These are phyloP conservation scores for Xylocampa areola DNA, from an alignment of 2,888 invertebrate species.

Conservation along the genomic window DNA sequence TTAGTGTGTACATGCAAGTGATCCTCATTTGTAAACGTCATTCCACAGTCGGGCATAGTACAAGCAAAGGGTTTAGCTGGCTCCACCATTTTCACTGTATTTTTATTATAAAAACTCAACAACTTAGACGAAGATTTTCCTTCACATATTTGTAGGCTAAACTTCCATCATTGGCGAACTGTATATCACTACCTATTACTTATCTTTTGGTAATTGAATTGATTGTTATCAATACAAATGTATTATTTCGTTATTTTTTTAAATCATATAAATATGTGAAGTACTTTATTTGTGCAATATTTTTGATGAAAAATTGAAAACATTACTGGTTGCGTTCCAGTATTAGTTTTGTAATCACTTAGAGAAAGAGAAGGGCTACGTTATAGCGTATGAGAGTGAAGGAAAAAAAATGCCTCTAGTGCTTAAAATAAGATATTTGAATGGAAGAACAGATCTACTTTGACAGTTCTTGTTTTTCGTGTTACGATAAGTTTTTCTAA, in stretches of 20 bases:
- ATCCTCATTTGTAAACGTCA: slow-evolving; percentile 95
- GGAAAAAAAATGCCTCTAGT: slow-evolving; percentile 10
- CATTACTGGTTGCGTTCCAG: slow-evolving; percentile 20
- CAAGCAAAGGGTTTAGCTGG: slow-evolving; percentile 93
- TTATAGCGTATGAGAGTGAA: background rate
- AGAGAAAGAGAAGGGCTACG: slow-evolving; percentile 8
- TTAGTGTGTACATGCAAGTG: slow-evolving; percentile 94
- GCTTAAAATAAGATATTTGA: background rate
- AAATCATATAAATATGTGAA: no score
- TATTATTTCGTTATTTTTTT: no score
- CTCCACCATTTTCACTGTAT: slow-evolving; percentile 78
- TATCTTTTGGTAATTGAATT: no score
- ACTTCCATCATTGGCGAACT: background rate
- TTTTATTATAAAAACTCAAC: background rate
- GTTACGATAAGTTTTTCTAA: slow-evolving; percentile 2
- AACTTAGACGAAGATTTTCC: background rate
- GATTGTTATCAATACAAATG: no score
- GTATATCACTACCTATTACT: no score
- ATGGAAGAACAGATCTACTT: background rate
- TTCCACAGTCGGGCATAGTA: slow-evolving; percentile 91
- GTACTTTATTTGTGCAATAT: no score
- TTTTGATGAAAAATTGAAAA: no score
- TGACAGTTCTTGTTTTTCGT: slow-evolving; percentile 19
- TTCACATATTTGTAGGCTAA: background rate
- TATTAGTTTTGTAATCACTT: no score